Conservation (phyloP, 2,888 invertebrate genomes). For the Drosophila hamatofila region DNA sequence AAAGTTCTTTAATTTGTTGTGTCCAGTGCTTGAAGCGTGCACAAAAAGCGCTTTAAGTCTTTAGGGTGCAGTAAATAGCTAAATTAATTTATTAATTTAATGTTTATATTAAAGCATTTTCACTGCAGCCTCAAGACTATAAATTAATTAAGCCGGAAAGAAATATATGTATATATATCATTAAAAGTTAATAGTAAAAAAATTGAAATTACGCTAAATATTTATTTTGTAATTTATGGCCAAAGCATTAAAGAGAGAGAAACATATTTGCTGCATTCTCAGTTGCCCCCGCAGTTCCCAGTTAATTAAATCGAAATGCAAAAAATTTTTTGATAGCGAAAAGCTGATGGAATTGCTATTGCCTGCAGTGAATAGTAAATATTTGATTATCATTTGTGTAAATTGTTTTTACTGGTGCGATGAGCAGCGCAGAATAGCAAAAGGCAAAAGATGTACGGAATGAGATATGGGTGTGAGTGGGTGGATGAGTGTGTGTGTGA, state of each 20-base stretch:
- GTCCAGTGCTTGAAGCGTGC: background rate
- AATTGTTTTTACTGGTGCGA: conserved; percentile 21
- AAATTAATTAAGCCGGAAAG: background rate
- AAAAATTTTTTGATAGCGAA: background rate
- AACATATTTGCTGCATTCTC: background rate
- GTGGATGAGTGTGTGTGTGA: background rate
- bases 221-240: conserved; percentile 5
- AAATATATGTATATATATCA: background rate
- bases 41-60: background rate
- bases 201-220: background rate
- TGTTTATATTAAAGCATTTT: background rate
- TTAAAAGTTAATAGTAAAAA: background rate
- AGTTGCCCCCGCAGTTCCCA: background rate
- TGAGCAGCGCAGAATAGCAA: conserved; percentile 26
- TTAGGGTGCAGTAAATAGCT: background rate
- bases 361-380: conserved; percentile 8
- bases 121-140: conserved; percentile 7
- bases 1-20: background rate
- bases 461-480: conserved; percentile 4
- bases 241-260: background rate
- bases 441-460: conserved; percentile 6
- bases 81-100: background rate
- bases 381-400: conserved; percentile 21
- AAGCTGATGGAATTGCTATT: conserved; percentile 30
- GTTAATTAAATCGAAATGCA: background rate